Conservation (phyloP, 1,140 invertebrate genomes). For the Atta texana region DNA sequence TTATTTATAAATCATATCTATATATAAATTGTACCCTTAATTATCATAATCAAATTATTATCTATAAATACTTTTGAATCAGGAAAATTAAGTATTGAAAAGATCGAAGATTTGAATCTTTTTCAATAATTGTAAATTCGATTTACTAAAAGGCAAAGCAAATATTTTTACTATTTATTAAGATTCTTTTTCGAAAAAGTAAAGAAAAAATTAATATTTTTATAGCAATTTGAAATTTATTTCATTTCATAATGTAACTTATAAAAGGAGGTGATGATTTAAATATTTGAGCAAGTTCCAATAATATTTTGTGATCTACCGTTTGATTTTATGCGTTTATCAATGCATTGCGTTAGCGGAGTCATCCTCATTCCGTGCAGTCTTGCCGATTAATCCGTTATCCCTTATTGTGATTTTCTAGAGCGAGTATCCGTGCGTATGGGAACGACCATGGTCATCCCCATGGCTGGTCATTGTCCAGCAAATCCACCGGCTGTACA, state of each 20-base stretch:
- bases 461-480: conserved; percentile 70
- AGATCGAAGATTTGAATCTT: background rate
- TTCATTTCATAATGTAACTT: background rate
- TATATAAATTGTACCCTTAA: background rate
- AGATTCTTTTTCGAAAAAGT: background rate
- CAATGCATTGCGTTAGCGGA: background rate
- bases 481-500: conserved; percentile 69
- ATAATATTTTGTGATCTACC: background rate
- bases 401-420: conserved; percentile 69
- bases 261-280: background rate
- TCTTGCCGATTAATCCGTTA: conserved; percentile 59
- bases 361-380: conserved; percentile 2
- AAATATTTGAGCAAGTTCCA: background rate
- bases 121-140: background rate
- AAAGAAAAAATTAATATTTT: conserved; percentile 7
- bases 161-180: background rate
- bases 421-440: conserved; percentile 66
- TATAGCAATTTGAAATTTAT: conserved; percentile 6
- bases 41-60: background rate
- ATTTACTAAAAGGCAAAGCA: background rate
- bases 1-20: background rate
- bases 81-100: background rate
- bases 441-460: conserved; percentile 64
- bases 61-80: background rate
- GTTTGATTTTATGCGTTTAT: background rate